These are phyloP conservation scores for Lasioglossum lativentre DNA, from an alignment of 2,888 invertebrate genomes.

Conservation along the genomic window DNA sequence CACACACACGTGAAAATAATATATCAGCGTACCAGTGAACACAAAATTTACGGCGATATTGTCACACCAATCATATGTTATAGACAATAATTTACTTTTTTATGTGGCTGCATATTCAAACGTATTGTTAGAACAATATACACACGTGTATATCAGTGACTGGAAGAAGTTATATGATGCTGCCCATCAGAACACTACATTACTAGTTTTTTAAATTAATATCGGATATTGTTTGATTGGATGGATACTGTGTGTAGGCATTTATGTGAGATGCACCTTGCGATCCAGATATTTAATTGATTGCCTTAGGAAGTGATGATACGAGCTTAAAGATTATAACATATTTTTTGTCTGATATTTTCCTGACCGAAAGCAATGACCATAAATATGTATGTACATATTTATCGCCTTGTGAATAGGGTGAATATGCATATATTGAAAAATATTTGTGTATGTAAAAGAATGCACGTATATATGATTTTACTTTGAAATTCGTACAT, in stretches of 20 bases:
- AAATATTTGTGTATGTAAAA: constrained; percentile 44
- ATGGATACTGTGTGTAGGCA: constrained; percentile 16
- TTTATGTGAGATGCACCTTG: constrained; percentile 44
- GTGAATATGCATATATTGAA: constrained; percentile 47
- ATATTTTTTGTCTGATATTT: constrained; percentile 36
- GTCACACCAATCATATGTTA: constrained; percentile 27
- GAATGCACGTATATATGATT: constrained; percentile 48
- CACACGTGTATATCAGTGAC: neutral
- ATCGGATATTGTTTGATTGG: constrained; percentile 39
- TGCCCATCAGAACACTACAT: constrained; percentile 28
- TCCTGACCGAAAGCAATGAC: constrained; percentile 29
- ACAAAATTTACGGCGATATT: constrained; percentile 38
- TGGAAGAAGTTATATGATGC: constrained; percentile 13
- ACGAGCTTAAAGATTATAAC: constrained; percentile 30
- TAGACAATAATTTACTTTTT: constrained; percentile 10
- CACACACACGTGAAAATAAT: constrained; percentile 31
- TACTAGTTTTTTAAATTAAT: constrained; percentile 35
- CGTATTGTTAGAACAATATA: constrained; percentile 7
- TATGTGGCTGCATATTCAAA: constrained; percentile 29
- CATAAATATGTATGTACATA: constrained; percentile 59
- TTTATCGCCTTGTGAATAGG: constrained; percentile 46
- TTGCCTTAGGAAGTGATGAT: constrained; percentile 32
- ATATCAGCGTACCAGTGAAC: constrained; percentile 29
- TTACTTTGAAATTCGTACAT: constrained; percentile 48
- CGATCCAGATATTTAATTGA: constrained; percentile 53